phyloP scores from a whole-genome alignment of 2,113 vertebrate genomes.

The Falco punctatus region DNA sequence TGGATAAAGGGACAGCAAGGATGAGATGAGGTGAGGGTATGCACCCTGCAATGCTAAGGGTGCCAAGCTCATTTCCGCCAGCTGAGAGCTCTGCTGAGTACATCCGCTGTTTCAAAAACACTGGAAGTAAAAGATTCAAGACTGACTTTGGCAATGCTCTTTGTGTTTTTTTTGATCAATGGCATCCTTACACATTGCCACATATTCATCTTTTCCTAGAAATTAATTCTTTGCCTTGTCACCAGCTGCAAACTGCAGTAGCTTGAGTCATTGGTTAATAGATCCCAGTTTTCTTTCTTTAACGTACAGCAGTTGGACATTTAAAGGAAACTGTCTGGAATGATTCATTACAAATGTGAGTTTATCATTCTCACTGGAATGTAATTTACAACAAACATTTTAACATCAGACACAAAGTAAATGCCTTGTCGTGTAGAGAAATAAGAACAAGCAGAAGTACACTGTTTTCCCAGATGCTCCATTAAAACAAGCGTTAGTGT shows the following conservation, averaged over 20 bases:
- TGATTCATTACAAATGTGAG: conserved; percentile 10
- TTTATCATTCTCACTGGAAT: neutral
- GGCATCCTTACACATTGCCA: neutral
- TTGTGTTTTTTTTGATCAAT: neutral
- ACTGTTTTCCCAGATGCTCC: neutral
- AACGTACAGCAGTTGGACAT: neutral
- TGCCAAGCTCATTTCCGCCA: neutral
- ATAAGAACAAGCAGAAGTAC: neutral
- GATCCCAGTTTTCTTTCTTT: neutral
- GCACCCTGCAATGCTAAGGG: neutral
- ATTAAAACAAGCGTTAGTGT: neutral
- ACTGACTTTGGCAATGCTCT: neutral
- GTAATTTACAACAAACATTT: neutral
- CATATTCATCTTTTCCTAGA: conserved; percentile 19
- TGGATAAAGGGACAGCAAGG: neutral
- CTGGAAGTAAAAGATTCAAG: neutral
- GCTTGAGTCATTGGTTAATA: conserved; percentile 4
- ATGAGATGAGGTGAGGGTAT: neutral
- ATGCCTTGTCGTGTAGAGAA: neutral
- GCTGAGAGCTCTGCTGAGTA: neutral
- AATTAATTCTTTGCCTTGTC: conserved; percentile 13
- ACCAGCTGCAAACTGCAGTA: neutral
- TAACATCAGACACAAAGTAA: conserved; percentile 14
- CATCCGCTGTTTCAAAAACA: neutral
- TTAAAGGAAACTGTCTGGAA: conserved; percentile 2